phyloP scores from a whole-genome alignment of 2,797 vertebrate species.

The Corythornis leucogaster region DNA sequence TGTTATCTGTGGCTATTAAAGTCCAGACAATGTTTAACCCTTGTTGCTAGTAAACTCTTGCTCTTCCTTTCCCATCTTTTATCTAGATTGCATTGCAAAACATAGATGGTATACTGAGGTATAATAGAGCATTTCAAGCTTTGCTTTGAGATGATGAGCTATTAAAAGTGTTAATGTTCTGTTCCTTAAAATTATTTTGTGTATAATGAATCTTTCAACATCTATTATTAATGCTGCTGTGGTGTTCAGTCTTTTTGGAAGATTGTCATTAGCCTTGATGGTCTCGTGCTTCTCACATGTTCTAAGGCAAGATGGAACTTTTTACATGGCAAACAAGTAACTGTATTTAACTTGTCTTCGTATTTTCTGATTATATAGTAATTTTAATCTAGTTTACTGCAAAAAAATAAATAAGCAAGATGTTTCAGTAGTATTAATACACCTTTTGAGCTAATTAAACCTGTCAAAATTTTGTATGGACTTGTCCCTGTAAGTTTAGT shows the following conservation, averaged over 20 bases:
- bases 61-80: not conserved
- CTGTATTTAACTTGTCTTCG: not conserved
- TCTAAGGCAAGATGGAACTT: not conserved
- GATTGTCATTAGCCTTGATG: not conserved
- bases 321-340: not conserved
- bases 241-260: constrained; percentile 19
- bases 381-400: not conserved
- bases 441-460: not conserved
- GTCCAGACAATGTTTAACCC: not conserved
- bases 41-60: not conserved
- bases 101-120: not conserved
- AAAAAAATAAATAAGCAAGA: not conserved
- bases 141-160: not conserved
- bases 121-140: not conserved
- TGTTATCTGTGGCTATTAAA: not conserved
- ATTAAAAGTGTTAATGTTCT: not conserved
- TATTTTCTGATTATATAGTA: not conserved
- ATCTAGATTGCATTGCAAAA: not conserved
- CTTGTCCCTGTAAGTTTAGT: not conserved
- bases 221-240: constrained; percentile 1
- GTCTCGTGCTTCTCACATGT: not conserved
- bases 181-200: not conserved
- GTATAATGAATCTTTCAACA: not conserved
- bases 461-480: not conserved
- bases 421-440: not conserved